Percentiles rank a stretch among this genome's conserved stretches.
Conservation (phyloP, 2,113 vertebrate genomes). For the Mixornis gularis region DNA sequence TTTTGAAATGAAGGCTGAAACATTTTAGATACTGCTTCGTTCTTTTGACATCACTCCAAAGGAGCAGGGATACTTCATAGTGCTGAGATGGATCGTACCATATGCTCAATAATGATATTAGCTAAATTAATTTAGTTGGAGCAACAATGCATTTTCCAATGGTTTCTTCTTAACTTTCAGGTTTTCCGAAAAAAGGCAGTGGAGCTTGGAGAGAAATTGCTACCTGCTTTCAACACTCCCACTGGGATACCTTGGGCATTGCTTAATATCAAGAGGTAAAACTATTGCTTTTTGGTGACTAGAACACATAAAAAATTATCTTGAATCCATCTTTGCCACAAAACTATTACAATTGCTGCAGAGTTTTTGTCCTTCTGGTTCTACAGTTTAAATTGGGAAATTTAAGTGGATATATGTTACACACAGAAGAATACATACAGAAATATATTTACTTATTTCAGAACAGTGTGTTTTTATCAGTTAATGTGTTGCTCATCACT, state of each 20-base stretch:
- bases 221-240: conserved; percentile 96
- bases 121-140: neutral
- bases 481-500: neutral
- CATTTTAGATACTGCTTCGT: accelerated
- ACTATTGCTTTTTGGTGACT: conserved; percentile 22
- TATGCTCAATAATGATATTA: neutral
- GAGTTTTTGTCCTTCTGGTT: neutral
- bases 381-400: neutral
- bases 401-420: neutral
- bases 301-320: neutral
- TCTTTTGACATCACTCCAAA: neutral
- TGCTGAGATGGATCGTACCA: neutral
- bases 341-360: neutral
- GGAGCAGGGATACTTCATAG: neutral
- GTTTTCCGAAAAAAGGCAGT: conserved; percentile 91
- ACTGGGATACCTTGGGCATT: conserved; percentile 97
- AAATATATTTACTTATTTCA: neutral
- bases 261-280: conserved; percentile 97
- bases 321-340: neutral
- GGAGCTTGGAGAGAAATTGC: conserved; percentile 92
- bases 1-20: neutral
- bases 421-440: accelerated
- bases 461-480: neutral
- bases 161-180: conserved; percentile 73
- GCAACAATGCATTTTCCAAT: neutral